A percentile compares a stretch with the other conserved stretches of the same genome.
phyloP scores from a whole-genome alignment of 92 coral and sea anemone species.

The Hydrozoanthus gracilis region DNA sequence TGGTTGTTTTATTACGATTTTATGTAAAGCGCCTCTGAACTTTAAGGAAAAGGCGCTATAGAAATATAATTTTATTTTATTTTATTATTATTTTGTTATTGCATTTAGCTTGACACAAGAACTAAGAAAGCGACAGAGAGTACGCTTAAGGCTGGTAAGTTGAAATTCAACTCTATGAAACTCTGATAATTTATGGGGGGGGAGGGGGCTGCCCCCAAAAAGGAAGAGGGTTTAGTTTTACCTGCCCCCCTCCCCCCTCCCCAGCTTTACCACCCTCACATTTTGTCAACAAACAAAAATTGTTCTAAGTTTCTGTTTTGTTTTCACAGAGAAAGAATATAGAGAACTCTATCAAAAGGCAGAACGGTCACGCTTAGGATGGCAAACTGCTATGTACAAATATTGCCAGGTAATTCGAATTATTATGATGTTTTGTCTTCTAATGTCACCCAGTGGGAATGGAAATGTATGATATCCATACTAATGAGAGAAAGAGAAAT shows the following conservation, averaged over 20 bases:
- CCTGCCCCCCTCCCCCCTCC: background rate
- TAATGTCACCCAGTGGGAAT: too few species aligned
- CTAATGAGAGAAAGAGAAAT: too few species aligned
- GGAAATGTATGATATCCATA: too few species aligned
- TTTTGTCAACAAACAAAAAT: background rate
- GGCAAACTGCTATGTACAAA: slow-evolving; percentile 87
- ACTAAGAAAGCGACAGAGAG: slow-evolving; percentile 75
- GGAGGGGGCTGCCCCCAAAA: too few species aligned
- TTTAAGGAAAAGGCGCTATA: too few species aligned
- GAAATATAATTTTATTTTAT: too few species aligned
- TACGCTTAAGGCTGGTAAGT: slow-evolving; percentile 82
- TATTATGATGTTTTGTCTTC: too few species aligned
- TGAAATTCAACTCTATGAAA: background rate
- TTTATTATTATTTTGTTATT: too few species aligned
- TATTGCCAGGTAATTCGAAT: slow-evolving; percentile 81
- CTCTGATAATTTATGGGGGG: too few species aligned
- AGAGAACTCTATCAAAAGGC: slow-evolving; percentile 86
- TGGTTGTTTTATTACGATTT: background rate
- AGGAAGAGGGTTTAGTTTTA: too few species aligned
- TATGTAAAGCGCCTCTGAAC: background rate
- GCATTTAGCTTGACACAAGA: slow-evolving; percentile 82
- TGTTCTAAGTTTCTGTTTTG: background rate
- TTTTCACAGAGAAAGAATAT: slow-evolving; percentile 84
- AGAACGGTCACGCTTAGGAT: slow-evolving; percentile 82
- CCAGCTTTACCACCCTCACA: background rate